phyloP scores from a whole-genome alignment of 2,888 invertebrate genomes.

The Chrysolina oricalcia region DNA sequence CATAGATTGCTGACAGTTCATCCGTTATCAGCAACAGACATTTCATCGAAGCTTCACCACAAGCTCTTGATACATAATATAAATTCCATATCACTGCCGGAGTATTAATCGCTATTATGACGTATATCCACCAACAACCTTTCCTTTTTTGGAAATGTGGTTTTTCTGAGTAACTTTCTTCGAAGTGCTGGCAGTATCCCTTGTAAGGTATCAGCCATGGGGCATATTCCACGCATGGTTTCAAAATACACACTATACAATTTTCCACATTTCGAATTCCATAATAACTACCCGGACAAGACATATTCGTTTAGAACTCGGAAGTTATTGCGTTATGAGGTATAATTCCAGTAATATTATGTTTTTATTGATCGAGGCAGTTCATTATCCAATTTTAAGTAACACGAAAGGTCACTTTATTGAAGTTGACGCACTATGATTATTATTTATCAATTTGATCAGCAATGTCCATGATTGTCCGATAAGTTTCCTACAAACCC shows the following conservation, averaged over 20 bases:
- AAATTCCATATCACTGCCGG: background rate
- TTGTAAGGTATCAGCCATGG: slow-evolving; percentile 6
- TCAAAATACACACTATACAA: background rate
- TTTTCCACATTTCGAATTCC: background rate
- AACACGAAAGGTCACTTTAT: no score
- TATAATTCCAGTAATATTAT: no score
- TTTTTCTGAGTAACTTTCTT: background rate
- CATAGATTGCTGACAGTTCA: background rate
- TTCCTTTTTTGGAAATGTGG: background rate
- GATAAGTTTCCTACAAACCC: no score
- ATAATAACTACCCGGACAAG: background rate
- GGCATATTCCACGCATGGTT: background rate
- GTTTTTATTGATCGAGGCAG: no score
- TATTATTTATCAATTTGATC: no score
- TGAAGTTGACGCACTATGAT: no score
- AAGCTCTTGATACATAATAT: background rate
- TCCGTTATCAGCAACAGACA: background rate
- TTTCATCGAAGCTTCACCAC: background rate
- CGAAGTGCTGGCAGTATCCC: background rate
- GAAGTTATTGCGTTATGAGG: no score
- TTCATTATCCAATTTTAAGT: no score
- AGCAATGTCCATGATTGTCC: no score
- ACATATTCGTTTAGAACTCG: no score
- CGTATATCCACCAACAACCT: background rate
- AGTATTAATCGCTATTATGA: background rate